A percentile compares a stretch with the other conserved stretches of the same genome.
phyloP scores from a whole-genome alignment of 2,797 vertebrate species.

The Setipinna tenuifilis region DNA sequence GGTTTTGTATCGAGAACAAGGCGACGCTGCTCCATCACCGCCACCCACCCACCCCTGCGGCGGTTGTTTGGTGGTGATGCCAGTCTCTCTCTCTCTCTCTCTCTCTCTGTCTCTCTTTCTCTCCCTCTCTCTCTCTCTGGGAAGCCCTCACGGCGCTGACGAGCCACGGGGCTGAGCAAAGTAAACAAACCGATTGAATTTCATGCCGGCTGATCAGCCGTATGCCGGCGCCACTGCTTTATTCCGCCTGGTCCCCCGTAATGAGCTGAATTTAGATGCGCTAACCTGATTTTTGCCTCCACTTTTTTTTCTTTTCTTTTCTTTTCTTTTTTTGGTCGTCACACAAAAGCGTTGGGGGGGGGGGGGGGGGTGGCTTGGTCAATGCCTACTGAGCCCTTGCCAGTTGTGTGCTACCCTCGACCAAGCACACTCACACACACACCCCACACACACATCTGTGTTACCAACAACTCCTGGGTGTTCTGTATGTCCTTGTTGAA shows the following conservation, averaged over 20 bases:
- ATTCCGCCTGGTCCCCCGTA: slow-evolving; percentile 73
- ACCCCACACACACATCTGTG: too few species aligned
- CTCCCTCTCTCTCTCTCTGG: slow-evolving; percentile 21
- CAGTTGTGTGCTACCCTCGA: neutral
- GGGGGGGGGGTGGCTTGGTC: neutral
- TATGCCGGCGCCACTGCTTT: slow-evolving; percentile 67
- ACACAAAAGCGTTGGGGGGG: too few species aligned
- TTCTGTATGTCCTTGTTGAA: neutral
- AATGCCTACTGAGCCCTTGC: neutral
- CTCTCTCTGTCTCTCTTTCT: neutral
- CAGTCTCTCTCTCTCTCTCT: neutral
- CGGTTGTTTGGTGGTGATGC: neutral
- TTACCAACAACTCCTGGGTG: too few species aligned
- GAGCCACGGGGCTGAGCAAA: slow-evolving; percentile 70
- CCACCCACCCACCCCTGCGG: neutral
- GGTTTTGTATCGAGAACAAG: neutral
- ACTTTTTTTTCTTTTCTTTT: too few species aligned
- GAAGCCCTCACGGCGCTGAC: slow-evolving; percentile 40
- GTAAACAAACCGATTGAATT: slow-evolving; percentile 75
- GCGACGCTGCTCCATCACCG: neutral
- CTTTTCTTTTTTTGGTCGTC: neutral
- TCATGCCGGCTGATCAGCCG: slow-evolving; percentile 72
- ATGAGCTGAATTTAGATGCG: slow-evolving; percentile 75
- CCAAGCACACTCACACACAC: slow-evolving; percentile 47
- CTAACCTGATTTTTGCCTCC: slow-evolving; percentile 55